phyloP scores from a whole-genome alignment of 2,113 vertebrate species.

The Sorex araneus region DNA sequence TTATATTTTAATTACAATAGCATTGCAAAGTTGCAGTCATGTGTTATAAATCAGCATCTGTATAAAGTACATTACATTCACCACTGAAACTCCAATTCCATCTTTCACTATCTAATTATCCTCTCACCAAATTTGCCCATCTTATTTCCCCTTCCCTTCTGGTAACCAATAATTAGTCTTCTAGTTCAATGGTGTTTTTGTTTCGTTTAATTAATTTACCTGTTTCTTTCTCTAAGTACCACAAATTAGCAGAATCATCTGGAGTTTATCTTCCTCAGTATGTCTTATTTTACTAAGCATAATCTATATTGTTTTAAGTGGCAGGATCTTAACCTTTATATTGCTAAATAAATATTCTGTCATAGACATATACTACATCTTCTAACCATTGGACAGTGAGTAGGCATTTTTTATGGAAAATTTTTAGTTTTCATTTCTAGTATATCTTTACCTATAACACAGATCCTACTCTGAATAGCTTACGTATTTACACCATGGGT shows the following conservation, averaged over 20 bases:
- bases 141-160: not conserved
- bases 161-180: not conserved
- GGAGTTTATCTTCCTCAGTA: not conserved
- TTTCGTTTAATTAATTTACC: too few relatives aligned
- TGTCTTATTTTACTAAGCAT: not conserved
- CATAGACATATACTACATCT: not conserved
- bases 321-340: not conserved
- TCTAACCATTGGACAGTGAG: not conserved
- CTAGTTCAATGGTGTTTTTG: not conserved
- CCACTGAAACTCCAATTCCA: not conserved
- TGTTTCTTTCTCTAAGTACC: not conserved
- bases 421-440: slow-evolving; percentile 21
- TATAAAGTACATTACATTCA: not conserved
- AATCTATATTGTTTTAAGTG: not conserved
- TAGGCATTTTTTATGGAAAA: not conserved
- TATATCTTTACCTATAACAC: not conserved
- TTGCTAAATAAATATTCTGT: not conserved
- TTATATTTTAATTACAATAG: not conserved
- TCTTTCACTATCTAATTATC: not conserved
- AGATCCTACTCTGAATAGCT: not conserved
- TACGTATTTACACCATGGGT: not conserved
- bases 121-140: not conserved
- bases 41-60: not conserved
- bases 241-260: not conserved
- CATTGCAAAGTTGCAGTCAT: not conserved